Percentiles rank a stretch among this genome's conserved stretches.
phyloP scores from a whole-genome alignment of 2,888 invertebrate genomes.

The Drosophila sordidapex region DNA sequence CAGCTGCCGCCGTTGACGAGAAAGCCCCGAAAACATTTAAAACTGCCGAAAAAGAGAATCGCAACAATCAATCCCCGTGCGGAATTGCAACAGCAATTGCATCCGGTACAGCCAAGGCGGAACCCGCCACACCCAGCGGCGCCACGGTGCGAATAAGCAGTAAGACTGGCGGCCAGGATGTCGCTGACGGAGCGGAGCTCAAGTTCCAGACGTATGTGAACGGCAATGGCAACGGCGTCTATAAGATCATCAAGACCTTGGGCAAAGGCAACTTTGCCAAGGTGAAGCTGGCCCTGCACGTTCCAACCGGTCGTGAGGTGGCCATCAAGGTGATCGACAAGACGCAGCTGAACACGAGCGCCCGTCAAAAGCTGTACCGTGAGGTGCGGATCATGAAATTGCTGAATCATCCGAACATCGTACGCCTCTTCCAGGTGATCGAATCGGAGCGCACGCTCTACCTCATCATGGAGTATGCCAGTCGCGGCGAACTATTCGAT shows the following conservation, averaged over 20 bases:
- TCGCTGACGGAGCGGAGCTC: slow-evolving; percentile 52
- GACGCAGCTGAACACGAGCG: slow-evolving; percentile 98
- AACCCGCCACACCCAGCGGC: slow-evolving; percentile 54
- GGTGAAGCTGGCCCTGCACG: slow-evolving; percentile 99
- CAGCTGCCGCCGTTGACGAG: slow-evolving; percentile 49
- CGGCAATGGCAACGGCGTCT: slow-evolving; percentile 93
- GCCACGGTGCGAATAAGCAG: slow-evolving; percentile 35
- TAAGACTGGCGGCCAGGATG: slow-evolving; percentile 50
- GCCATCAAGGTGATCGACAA: slow-evolving; percentile 99
- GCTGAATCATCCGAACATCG: slow-evolving; percentile 99
- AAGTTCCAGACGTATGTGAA: slow-evolving; percentile 65
- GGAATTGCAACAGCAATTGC: slow-evolving; percentile 5
- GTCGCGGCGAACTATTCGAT: slow-evolving; percentile 99
- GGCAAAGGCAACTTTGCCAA: slow-evolving; percentile 99
- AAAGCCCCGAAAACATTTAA: slow-evolving; percentile 50
- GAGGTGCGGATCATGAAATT: slow-evolving; percentile 98
- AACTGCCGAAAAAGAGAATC: slow-evolving; percentile 68
- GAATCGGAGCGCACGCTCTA: slow-evolving; percentile 99
- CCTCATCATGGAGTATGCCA: slow-evolving; percentile 99
- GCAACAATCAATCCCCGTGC: slow-evolving; percentile 9
- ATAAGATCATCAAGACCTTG: slow-evolving; percentile 99
- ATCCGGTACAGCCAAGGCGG: slow-evolving; percentile 34
- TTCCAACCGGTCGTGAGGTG: slow-evolving; percentile 99
- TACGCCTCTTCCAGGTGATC: slow-evolving; percentile 99
- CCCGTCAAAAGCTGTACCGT: slow-evolving; percentile 97